Evolutionary conservation across 1,140 invertebrate genomes (phyloP).

Genomic region (Diachasmimorpha longicaudata): DNA sequence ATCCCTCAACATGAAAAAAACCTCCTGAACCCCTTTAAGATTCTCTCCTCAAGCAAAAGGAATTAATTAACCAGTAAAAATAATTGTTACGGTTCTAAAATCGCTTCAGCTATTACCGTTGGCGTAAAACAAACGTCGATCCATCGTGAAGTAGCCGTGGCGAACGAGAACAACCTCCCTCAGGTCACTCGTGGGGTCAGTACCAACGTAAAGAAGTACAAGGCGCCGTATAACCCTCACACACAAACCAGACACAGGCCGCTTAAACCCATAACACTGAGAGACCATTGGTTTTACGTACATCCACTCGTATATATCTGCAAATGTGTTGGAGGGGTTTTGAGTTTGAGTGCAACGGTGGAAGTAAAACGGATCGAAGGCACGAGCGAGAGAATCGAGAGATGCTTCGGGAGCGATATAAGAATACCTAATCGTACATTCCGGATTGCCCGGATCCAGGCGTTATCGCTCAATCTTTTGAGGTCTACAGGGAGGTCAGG

Average conservation of each 20-base stretch:
- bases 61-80: background rate
- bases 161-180: conserved; percentile 32
- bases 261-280: background rate
- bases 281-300: background rate
- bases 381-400: conserved; percentile 27
- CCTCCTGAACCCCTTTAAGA: too few species aligned
- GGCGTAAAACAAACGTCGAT: conserved; percentile 15
- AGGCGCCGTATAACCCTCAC: conserved; percentile 19
- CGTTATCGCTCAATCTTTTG: conserved; percentile 22
- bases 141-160: conserved; percentile 20
- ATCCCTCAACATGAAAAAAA: too few species aligned
- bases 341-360: conserved; percentile 22
- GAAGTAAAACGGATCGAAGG: conserved; percentile 29
- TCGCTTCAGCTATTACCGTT: background rate
- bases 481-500: background rate
- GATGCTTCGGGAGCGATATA: conserved; percentile 22
- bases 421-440: conserved; percentile 41
- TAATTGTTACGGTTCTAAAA: background rate
- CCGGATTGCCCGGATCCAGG: conserved; percentile 45
- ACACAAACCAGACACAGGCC: background rate
- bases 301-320: background rate
- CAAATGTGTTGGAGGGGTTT: background rate
- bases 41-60: too few species aligned
- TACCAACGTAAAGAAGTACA: conserved; percentile 30
- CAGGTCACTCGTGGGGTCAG: conserved; percentile 38